These are phyloP conservation scores for Holothuria leucospilota DNA, from an alignment of 53 echinoderm and acorn worm species.

Conservation along the genomic window DNA sequence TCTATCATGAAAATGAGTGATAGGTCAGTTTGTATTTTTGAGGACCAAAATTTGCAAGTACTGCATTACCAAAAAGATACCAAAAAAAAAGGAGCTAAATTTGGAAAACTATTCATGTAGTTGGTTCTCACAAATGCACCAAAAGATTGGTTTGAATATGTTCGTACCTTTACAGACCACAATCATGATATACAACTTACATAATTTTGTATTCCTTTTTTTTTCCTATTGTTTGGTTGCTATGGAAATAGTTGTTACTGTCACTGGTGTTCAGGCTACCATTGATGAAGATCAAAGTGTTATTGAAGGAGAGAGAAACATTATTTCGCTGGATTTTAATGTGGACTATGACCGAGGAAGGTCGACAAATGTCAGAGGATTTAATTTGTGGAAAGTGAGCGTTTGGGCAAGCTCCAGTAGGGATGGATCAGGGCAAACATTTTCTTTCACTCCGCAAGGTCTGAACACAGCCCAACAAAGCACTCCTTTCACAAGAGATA, in stretches of 20 bases:
- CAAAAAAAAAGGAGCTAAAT: no score
- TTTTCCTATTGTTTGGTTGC: no score
- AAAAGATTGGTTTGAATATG: no score
- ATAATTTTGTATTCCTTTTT: no score
- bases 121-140: no score
- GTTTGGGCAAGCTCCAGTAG: slow-evolving; percentile 70
- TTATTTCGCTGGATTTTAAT: slow-evolving; percentile 63
- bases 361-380: slow-evolving; percentile 68
- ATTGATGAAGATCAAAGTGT: slow-evolving; percentile 42
- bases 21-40: no score
- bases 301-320: slow-evolving; percentile 60
- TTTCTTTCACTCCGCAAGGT: slow-evolving; percentile 66
- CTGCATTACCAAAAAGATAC: no score
- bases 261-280: slow-evolving; percentile 55
- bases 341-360: slow-evolving; percentile 55
- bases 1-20: no score
- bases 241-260: slow-evolving; percentile 52
- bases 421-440: slow-evolving; percentile 59
- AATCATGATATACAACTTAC: no score
- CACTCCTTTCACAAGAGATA: slow-evolving; percentile 54
- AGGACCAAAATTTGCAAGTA: no score
- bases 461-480: slow-evolving; percentile 45
- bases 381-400: slow-evolving; percentile 81
- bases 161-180: no score
- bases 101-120: no score